Evolutionary conservation across 2,797 vertebrate species (phyloP).

Genomic region (Neosilurus mollespiculum): DNA sequence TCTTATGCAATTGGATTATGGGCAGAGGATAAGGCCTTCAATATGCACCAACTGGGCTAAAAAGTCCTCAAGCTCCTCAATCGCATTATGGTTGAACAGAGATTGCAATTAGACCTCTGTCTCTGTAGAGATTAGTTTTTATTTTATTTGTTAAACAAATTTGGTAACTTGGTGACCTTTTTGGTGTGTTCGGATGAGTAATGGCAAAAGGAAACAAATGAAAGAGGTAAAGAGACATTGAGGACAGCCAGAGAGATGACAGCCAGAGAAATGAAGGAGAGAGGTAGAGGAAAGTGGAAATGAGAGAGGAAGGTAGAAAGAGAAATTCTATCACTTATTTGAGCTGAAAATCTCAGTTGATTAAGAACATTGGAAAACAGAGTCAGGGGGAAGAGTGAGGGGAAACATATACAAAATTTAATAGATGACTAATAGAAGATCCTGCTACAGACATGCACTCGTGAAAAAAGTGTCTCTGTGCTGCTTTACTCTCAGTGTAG

Average conservation of each 20-base stretch:
- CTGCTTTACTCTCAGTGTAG: constrained; percentile 10
- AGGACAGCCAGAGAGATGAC: constrained; percentile 7
- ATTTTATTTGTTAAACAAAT: constrained; percentile 79
- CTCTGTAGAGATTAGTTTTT: constrained; percentile 63
- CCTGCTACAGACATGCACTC: background rate
- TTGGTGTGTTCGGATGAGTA: constrained; percentile 36
- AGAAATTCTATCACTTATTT: constrained; percentile 26
- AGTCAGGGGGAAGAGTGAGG: constrained; percentile 25
- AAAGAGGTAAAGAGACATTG: constrained; percentile 31
- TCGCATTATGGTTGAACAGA: constrained; percentile 74
- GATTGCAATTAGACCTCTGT: constrained; percentile 72
- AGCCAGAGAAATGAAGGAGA: constrained; percentile 8
- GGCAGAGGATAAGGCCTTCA: constrained; percentile 69
- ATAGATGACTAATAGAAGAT: background rate
- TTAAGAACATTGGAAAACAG: constrained; percentile 23
- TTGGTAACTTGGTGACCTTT: constrained; percentile 77
- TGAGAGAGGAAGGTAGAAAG: constrained; percentile 1
- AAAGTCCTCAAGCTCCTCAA: constrained; percentile 66
- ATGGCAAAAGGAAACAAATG: constrained; percentile 15
- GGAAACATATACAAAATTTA: background rate
- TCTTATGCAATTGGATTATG: constrained; percentile 75
- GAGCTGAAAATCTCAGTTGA: constrained; percentile 34
- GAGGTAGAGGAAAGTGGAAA: background rate
- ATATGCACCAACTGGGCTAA: constrained; percentile 66
- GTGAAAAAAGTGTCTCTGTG: constrained; percentile 33